Percentiles rank a stretch among this genome's conserved stretches.
phyloP scores from a whole-genome alignment of 2,113 vertebrate genomes.

The Nicator chloris region DNA sequence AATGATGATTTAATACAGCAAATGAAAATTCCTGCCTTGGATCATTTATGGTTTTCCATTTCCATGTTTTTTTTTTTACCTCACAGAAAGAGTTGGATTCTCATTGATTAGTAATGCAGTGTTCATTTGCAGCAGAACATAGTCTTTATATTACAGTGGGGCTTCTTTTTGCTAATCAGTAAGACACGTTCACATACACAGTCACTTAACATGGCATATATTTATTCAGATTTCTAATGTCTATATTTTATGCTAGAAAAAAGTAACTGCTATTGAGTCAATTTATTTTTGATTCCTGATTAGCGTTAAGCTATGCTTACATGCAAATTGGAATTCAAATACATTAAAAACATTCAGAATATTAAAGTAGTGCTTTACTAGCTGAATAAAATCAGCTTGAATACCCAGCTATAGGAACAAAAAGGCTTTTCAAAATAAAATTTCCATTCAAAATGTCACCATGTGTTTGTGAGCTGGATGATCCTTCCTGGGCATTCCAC shows the following conservation, averaged over 20 bases:
- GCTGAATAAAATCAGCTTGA: background rate
- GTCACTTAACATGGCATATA: background rate
- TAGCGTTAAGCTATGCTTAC: background rate
- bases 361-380: background rate
- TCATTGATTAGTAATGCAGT: background rate
- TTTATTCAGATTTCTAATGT: background rate
- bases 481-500: background rate
- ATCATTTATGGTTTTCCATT: background rate
- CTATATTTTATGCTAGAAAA: background rate
- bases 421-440: background rate
- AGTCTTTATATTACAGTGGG: background rate
- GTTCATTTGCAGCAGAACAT: background rate
- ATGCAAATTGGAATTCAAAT: background rate
- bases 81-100: background rate
- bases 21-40: background rate
- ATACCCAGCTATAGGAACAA: background rate
- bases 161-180: background rate
- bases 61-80: background rate
- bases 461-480: background rate
- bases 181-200: fast-evolving
- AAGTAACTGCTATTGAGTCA: background rate
- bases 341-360: background rate
- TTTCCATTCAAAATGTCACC: background rate
- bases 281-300: background rate
- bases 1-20: background rate